These are phyloP conservation scores for Morone saxatilis DNA, from an alignment of 2,113 vertebrate genomes.

Conservation along the genomic window DNA sequence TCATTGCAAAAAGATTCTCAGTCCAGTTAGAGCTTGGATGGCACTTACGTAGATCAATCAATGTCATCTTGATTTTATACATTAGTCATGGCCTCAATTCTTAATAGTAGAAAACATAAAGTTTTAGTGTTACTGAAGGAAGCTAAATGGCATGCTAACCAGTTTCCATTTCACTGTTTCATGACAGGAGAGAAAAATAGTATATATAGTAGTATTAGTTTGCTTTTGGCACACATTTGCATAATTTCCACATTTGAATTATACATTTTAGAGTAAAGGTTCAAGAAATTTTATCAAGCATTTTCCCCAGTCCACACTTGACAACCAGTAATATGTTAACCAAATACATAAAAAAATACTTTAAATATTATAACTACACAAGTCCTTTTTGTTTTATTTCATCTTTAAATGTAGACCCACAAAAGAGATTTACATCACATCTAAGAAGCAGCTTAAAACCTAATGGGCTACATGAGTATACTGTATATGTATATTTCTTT, in stretches of 20 bases:
- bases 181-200: neutral
- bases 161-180: neutral
- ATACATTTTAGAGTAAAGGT: neutral
- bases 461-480: constrained; percentile 21
- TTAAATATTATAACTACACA: neutral
- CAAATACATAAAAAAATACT: neutral
- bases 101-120: constrained; percentile 35
- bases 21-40: constrained; percentile 53
- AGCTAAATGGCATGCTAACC: neutral
- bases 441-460: constrained; percentile 8
- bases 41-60: constrained; percentile 57
- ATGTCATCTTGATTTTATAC: constrained; percentile 52
- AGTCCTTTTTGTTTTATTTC: constrained; percentile 4
- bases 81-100: constrained; percentile 48
- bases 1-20: constrained; percentile 64
- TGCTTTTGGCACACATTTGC: neutral
- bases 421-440: neutral
- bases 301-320: neutral
- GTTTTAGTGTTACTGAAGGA: neutral
- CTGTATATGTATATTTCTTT: neutral
- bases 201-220: too few species aligned
- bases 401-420: neutral
- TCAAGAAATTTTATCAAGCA: neutral
- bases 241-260: neutral
- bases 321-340: neutral